These are phyloP conservation scores for Cygnus atratus DNA, from an alignment of 2,113 vertebrate species.

Conservation along the genomic window DNA sequence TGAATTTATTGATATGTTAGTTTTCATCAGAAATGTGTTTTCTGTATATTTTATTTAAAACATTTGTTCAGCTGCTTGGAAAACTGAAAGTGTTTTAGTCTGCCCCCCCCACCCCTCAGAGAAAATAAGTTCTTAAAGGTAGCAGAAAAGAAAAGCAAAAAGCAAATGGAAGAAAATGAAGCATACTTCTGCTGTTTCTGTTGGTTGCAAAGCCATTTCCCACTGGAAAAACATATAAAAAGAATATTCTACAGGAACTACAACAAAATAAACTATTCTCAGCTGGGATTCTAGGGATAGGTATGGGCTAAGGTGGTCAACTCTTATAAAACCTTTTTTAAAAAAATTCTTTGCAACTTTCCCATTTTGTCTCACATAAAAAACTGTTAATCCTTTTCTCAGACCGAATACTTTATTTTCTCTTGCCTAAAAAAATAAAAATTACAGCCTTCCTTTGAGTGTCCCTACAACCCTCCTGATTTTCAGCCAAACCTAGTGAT, in stretches of 20 bases:
- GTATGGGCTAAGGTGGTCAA: background rate
- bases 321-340: background rate
- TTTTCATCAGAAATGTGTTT: background rate
- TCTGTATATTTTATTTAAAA: background rate
- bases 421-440: background rate
- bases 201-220: background rate
- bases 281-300: background rate
- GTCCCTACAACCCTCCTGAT: background rate
- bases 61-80: background rate
- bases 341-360: background rate
- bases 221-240: background rate
- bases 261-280: background rate
- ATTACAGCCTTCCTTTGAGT: background rate
- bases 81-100: rapidly evolving
- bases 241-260: background rate
- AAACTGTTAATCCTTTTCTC: background rate
- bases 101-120: rapidly evolving
- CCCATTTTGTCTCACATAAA: background rate
- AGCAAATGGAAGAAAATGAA: background rate
- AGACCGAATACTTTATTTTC: background rate
- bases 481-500: background rate
- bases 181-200: background rate
- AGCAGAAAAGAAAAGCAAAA: background rate
- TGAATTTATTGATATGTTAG: background rate
- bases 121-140: background rate